phyloP scores from a whole-genome alignment of 2,888 invertebrate species.

The Emmelina monodactyla region DNA sequence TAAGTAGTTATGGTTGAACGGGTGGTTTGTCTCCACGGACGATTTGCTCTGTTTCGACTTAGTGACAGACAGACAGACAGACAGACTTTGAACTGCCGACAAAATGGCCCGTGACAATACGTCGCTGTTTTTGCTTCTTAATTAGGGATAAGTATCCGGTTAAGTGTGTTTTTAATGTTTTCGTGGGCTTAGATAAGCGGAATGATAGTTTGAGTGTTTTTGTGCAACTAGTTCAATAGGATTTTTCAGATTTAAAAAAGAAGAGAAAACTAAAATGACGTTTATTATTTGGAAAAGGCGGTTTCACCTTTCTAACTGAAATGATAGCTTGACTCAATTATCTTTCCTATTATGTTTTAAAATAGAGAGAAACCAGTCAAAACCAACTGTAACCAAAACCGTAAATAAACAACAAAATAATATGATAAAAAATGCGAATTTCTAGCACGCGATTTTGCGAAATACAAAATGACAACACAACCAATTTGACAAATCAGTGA shows the following conservation, averaged over 20 bases:
- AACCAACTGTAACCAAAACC: too few species aligned
- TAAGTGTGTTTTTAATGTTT: conserved; percentile 22
- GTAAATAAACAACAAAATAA: too few species aligned
- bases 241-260: too few species aligned
- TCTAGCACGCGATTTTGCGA: neutral
- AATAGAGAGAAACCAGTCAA: too few species aligned
- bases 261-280: too few species aligned
- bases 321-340: too few species aligned
- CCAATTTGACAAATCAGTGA: conserved; percentile 38
- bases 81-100: neutral
- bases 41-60: conserved; percentile 7
- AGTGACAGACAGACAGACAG: conserved; percentile 4
- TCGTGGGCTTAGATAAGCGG: neutral
- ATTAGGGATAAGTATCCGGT: conserved; percentile 26
- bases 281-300: too few species aligned
- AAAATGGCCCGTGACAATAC: conserved; percentile 1
- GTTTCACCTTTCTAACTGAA: too few species aligned
- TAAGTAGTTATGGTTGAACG: conserved; percentile 8
- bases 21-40: conserved; percentile 9
- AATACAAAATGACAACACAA: conserved; percentile 21
- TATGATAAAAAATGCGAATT: too few species aligned
- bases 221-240: too few species aligned
- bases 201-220: too few species aligned
- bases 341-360: too few species aligned
- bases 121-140: conserved; percentile 9